A percentile compares a stretch with the other conserved stretches of the same genome.
Evolutionary conservation across 2,797 vertebrate species (phyloP).

Genomic region (Botia almorhae): DNA sequence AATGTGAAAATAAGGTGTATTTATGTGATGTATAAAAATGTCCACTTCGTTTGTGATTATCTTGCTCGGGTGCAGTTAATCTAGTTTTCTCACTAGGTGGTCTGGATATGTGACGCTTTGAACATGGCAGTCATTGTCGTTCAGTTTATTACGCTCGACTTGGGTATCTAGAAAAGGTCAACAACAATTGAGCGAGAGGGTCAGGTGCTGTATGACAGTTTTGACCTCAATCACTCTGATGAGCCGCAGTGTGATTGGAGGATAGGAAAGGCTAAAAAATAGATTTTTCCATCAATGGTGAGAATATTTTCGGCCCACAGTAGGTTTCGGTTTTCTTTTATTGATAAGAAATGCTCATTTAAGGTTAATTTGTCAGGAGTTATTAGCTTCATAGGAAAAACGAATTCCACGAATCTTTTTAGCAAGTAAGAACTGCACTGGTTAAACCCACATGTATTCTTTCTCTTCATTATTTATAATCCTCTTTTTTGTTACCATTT

Average conservation of each 20-base stretch:
- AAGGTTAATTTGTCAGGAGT: slow-evolving; percentile 4
- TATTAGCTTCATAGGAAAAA: not conserved
- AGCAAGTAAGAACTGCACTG: too few relatives aligned
- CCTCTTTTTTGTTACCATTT: not conserved
- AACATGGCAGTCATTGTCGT: slow-evolving; percentile 37
- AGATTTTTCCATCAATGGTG: slow-evolving; percentile 21
- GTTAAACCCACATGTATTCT: not conserved
- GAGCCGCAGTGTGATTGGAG: slow-evolving; percentile 46
- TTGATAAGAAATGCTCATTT: slow-evolving; percentile 1
- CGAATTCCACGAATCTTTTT: not conserved
- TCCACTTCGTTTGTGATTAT: not conserved
- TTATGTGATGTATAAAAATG: not conserved
- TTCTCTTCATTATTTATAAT: too few relatives aligned
- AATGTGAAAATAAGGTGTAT: not conserved
- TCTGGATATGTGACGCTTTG: slow-evolving; percentile 21
- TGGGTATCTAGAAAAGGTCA: slow-evolving; percentile 37
- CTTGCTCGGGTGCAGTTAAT: slow-evolving; percentile 7
- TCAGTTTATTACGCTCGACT: slow-evolving; percentile 42
- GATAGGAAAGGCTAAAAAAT: slow-evolving; percentile 46
- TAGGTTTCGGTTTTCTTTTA: slow-evolving; percentile 48
- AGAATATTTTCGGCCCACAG: slow-evolving; percentile 57
- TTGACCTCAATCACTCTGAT: slow-evolving; percentile 54
- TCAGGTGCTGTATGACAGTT: slow-evolving; percentile 25
- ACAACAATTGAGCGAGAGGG: slow-evolving; percentile 1
- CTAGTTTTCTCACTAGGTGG: slow-evolving; percentile 31